Percentiles rank a stretch among this genome's conserved stretches.
phyloP scores from a whole-genome alignment of 2,888 invertebrate genomes.

The Dicyrtoma fusca region DNA sequence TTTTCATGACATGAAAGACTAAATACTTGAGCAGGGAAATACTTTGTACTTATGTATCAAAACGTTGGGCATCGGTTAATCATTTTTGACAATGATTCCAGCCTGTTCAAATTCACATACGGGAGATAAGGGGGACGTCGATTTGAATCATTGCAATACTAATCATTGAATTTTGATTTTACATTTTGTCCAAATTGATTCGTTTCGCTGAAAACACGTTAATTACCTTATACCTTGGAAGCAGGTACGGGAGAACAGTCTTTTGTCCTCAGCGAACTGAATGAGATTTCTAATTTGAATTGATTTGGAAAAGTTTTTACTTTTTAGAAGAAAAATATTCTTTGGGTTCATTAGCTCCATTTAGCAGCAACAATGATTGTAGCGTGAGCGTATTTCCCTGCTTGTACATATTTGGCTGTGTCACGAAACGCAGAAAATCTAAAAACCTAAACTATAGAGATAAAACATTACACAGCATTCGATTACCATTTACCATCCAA shows the following conservation, averaged over 20 bases:
- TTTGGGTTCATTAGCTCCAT: too few relatives aligned
- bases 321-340: too few relatives aligned
- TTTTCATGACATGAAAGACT: slow-evolving; percentile 53
- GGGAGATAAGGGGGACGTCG: slow-evolving; percentile 1
- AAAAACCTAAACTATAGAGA: slow-evolving; percentile 14
- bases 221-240: slow-evolving; percentile 25
- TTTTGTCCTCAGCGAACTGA: slow-evolving; percentile 28
- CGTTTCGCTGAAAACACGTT: slow-evolving; percentile 15
- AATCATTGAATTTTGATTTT: neutral
- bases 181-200: slow-evolving; percentile 1
- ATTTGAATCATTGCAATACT: neutral
- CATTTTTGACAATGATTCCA: neutral
- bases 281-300: neutral
- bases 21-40: slow-evolving; percentile 56
- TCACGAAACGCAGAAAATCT: slow-evolving; percentile 21
- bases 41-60: slow-evolving; percentile 36
- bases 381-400: slow-evolving; percentile 26
- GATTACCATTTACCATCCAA: too few relatives aligned
- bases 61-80: neutral
- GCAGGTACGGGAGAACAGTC: slow-evolving; percentile 28
- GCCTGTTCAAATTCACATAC: neutral
- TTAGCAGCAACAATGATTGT: slow-evolving; percentile 7
- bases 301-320: too few relatives aligned
- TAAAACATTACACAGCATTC: slow-evolving; percentile 13
- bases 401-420: slow-evolving; percentile 35